phyloP scores from a whole-genome alignment of 2,888 invertebrate genomes.

The Invenusta paracnida region DNA sequence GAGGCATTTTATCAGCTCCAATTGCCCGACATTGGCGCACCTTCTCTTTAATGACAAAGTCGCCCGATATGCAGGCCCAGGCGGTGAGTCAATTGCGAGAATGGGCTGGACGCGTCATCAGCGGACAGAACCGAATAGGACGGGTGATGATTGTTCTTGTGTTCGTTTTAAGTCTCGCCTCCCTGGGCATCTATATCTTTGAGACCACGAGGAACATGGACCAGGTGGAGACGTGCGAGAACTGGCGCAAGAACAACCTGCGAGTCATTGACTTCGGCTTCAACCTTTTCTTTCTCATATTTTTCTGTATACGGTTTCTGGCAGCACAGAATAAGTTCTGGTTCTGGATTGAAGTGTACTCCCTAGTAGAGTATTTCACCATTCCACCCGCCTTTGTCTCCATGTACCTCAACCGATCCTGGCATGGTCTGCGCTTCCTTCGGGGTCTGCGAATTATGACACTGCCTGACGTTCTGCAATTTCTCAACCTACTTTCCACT shows the following conservation, averaged over 20 bases:
- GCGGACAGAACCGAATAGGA: constrained; percentile 43
- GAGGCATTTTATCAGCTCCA: neutral
- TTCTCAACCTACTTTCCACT: constrained; percentile 99
- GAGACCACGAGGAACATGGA: constrained; percentile 20
- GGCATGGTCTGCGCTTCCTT: constrained; percentile 99
- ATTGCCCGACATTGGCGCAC: neutral
- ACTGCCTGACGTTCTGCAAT: constrained; percentile 99
- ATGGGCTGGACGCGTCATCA: constrained; percentile 45
- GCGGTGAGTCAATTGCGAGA: neutral
- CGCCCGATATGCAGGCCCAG: neutral
- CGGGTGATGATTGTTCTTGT: constrained; percentile 44
- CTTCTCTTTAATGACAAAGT: neutral
- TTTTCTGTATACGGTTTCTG: constrained; percentile 99
- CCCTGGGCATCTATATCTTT: constrained; percentile 40
- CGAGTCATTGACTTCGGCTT: constrained; percentile 99
- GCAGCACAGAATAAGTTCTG: constrained; percentile 99
- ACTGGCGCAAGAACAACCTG: constrained; percentile 98
- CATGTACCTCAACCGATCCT: constrained; percentile 99
- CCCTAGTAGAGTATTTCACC: constrained; percentile 99
- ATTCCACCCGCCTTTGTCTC: constrained; percentile 99
- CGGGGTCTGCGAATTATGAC: constrained; percentile 99
- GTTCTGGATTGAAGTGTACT: constrained; percentile 99
- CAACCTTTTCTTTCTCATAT: constrained; percentile 99
- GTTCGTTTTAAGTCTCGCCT: constrained; percentile 43
- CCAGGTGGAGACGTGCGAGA: constrained; percentile 53